Evolutionary conservation across 2,113 vertebrate genomes (phyloP), one percentile per base, ranked within the genome.

Genomic region (Morone chrysops): DNA sequence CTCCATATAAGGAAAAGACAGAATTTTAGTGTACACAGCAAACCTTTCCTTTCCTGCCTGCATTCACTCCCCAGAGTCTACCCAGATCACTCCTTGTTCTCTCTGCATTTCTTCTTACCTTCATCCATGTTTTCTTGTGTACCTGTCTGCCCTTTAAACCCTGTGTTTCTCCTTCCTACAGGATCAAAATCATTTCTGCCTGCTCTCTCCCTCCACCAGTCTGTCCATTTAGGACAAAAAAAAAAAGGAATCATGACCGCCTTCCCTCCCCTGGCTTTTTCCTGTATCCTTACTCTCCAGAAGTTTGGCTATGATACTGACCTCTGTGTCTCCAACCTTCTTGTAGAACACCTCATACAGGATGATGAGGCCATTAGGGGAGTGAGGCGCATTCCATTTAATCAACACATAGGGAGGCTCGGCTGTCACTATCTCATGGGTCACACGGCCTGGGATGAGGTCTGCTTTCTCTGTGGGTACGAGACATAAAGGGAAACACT

Each of bases 311-410:
- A 50, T 59, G 17, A 4, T 6, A 85, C 96, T 95, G 89, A 99
- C 98, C 96, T 98, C 97, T 0, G 91, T 60, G 75, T 99, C 97
- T 0, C 97, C 97, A 0, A 97, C 94, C 5, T 96, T 97, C 14
- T 91, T 95, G 12, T 98, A 99, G 66, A 96, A 96, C 61, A 99
- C 96, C 87, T 99, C 98, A 0, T 99, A 99, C 5, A 99, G 95
- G 87, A 99, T 96, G 3, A 99, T 99, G 51, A 99, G 94, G 14
- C 97, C 98, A 0, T 99, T 99, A 0, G 98, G 98, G 2, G 97
- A 95, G 84, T 86, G 95, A 0, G 98, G 98, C 6, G 97, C 94
- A 60, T 96, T 95, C 98, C 98, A 99, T 84, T 92, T 96, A 67
- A 99, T 77, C 51, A 97, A 93, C 65, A 99, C 96, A 0, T 94